Conservation (phyloP, 2,113 vertebrate species). For the Mormyrus lacerda region DNA sequence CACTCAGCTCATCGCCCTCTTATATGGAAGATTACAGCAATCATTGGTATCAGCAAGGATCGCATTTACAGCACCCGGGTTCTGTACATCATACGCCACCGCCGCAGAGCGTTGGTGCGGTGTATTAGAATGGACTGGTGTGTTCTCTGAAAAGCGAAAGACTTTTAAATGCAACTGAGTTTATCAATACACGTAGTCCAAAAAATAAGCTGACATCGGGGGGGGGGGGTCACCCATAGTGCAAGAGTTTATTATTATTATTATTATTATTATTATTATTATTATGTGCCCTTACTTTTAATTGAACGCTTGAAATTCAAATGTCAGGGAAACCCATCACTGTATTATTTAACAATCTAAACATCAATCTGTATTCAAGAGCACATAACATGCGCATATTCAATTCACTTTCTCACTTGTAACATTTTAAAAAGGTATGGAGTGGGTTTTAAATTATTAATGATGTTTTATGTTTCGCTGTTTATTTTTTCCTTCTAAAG, state of each 20-base stretch:
- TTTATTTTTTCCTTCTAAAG: constrained; percentile 49
- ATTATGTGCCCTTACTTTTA: not conserved
- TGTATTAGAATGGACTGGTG: constrained; percentile 72
- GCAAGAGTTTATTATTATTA: constrained; percentile 5
- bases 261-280: not conserved
- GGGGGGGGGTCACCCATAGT: constrained; percentile 38
- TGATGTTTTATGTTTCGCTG: constrained; percentile 49
- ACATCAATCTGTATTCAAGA: constrained; percentile 11
- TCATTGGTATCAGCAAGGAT: constrained; percentile 88
- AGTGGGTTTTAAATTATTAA: constrained; percentile 59
- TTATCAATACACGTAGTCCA: constrained; percentile 4
- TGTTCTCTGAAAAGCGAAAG: constrained; percentile 35
- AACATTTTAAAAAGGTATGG: constrained; percentile 59
- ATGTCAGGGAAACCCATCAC: not conserved
- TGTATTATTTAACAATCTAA: constrained; percentile 32
- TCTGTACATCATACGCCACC: constrained; percentile 81
- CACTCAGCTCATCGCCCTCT: constrained; percentile 79
- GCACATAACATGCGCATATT: constrained; percentile 10
- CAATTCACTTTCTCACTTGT: constrained; percentile 41
- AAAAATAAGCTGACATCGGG: constrained; percentile 30
- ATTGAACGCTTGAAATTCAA: constrained; percentile 10
- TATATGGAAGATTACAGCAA: constrained; percentile 88
- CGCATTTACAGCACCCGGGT: constrained; percentile 79
- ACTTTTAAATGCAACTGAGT: constrained; percentile 44
- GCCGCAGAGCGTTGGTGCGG: constrained; percentile 77